A percentile compares a stretch with the other conserved stretches of the same genome.
phyloP scores from a whole-genome alignment of 2,113 vertebrate genomes.

The Grallaria varia region DNA sequence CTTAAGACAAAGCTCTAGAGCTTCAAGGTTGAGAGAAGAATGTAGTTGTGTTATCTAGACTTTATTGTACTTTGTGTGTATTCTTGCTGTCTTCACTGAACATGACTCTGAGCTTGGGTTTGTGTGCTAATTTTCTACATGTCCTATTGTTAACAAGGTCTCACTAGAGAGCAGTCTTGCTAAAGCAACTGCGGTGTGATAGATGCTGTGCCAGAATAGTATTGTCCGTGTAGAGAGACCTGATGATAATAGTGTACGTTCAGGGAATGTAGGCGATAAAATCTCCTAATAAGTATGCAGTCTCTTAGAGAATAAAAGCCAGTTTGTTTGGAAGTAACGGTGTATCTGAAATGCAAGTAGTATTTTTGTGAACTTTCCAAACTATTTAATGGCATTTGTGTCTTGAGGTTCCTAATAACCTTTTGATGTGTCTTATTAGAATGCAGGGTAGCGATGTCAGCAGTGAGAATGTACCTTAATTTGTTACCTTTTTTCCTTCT shows the following conservation, averaged over 20 bases:
- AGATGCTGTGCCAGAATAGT: neutral
- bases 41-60: neutral
- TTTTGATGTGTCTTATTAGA: neutral
- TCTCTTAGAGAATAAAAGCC: neutral
- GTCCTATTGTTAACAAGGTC: neutral
- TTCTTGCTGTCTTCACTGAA: neutral
- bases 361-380: neutral
- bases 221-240: neutral
- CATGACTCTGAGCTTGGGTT: neutral
- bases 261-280: neutral
- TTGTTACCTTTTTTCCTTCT: neutral
- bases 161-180: neutral
- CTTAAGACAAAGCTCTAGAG: neutral
- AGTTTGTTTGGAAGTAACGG: neutral
- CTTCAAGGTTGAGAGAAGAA: neutral
- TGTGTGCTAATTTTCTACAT: neutral
- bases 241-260: rapidly evolving
- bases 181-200: neutral
- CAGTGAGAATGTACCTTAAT: neutral
- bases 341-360: neutral
- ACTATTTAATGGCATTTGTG: neutral
- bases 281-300: neutral
- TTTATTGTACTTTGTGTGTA: neutral
- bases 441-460: neutral
- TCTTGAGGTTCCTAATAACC: neutral